Evolutionary conservation across 2,888 invertebrate genomes (phyloP).

Genomic region (Cosmia trapezina): DNA sequence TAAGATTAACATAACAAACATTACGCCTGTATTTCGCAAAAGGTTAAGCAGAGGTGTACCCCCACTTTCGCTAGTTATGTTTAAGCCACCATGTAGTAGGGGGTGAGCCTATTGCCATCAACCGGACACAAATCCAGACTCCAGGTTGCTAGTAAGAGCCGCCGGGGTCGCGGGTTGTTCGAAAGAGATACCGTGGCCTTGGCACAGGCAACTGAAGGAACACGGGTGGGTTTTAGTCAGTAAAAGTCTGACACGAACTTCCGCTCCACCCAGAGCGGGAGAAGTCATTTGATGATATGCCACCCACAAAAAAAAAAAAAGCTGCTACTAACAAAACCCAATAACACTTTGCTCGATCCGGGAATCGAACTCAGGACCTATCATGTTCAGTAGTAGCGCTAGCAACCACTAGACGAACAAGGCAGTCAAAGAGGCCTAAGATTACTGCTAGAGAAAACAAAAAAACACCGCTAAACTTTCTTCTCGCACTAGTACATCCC

Average conservation of each 20-base stretch:
- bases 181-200: too few species aligned
- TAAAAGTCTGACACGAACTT: too few species aligned
- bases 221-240: too few species aligned
- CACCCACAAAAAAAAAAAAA: too few species aligned
- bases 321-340: not conserved
- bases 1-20: not conserved
- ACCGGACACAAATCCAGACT: not conserved
- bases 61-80: not conserved
- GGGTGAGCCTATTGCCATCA: not conserved
- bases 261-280: too few species aligned
- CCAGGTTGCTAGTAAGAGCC: not conserved
- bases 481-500: not conserved
- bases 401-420: not conserved
- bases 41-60: not conserved
- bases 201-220: too few species aligned
- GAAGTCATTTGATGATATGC: too few species aligned
- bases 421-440: not conserved
- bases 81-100: not conserved
- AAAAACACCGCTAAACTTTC: not conserved
- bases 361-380: not conserved
- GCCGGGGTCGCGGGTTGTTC: too few species aligned
- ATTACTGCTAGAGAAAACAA: not conserved
- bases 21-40: not conserved
- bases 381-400: not conserved
- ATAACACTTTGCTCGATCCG: not conserved